Base-by-base conservation (phyloP, 2,888 invertebrate species). In the Hybos culiciformis region DNA sequence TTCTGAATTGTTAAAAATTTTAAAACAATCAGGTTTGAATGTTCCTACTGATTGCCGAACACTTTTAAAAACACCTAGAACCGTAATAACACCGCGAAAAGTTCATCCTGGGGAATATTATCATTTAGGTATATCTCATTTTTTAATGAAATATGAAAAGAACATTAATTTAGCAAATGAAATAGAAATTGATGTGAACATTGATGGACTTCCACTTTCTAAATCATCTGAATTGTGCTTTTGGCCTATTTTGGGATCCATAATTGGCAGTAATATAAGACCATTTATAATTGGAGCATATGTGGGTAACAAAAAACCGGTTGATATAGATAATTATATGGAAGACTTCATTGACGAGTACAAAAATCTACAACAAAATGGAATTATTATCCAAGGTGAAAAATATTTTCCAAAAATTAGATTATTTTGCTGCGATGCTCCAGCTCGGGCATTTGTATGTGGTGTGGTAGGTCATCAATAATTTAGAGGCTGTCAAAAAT, bases 391-490 rank as follows among this genome's bases (percentile, higher is more conserved):
- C 21, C n/a, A 23, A 24, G 20, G 20, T 14, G 17, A 34, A 41
- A 11, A 24, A 24, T 34, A 33, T 34, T 11, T 34, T 19, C 19
- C 19, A 20, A 34, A 19, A 34, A n/a, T 34, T 34, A 34, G 34
- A 34, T 19, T 34, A 34, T 34, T 34, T n/a, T 34, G 39, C n/a
- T n/a, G n/a, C n/a, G n/a, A n/a, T n/a, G n/a, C 31, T 26, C 39
- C 31, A 19, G 29, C 39, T 19, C 8, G 31, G 20, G 11, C 39
- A 14, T 39, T 39, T 39, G 19, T 39, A 14, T 21, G 18, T 19
- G 14, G 32, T 21, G 32, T 20, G 8, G 29, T 19, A 21, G 29
- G 39, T 14, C 39, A 41, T 23, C 20, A 31, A 19, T 31, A 19
- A 11, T 40, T 31, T 18, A 26, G 24, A 24, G 23, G 29, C 4